phyloP scores from a whole-genome alignment of 1,140 invertebrate genomes.

The Brachionus calyciflorus region DNA sequence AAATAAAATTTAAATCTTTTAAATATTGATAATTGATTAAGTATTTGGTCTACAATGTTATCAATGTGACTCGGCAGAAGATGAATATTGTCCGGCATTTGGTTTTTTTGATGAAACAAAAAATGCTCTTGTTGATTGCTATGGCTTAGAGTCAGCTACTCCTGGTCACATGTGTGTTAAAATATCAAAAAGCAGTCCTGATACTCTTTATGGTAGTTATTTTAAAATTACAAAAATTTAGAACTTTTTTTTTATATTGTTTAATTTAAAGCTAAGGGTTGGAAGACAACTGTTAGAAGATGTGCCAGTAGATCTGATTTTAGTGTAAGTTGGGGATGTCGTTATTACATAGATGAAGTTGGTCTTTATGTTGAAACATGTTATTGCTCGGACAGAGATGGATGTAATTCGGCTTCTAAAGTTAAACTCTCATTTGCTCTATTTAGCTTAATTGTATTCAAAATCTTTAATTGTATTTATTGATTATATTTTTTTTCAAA shows the following conservation, averaged over 20 bases:
- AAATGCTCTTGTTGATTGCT: conserved; percentile 47
- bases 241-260: neutral
- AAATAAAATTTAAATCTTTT: too few species aligned
- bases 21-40: neutral
- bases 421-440: neutral
- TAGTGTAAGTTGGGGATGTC: conserved; percentile 42
- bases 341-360: conserved; percentile 46
- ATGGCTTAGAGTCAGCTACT: conserved; percentile 34
- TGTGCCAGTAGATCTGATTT: conserved; percentile 43
- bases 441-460: neutral
- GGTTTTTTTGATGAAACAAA: conserved; percentile 46
- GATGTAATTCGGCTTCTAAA: conserved; percentile 36
- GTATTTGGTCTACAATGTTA: conserved; percentile 43
- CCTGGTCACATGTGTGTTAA: conserved; percentile 46
- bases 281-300: conserved; percentile 20
- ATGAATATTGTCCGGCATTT: conserved; percentile 47
- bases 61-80: conserved; percentile 44
- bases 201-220: conserved; percentile 44
- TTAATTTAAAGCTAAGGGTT: conserved; percentile 30
- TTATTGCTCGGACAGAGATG: conserved; percentile 44
- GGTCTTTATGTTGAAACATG: conserved; percentile 33
- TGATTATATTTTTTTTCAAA: neutral
- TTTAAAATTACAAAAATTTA: neutral
- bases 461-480: neutral
- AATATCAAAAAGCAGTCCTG: conserved; percentile 39